These are phyloP conservation scores for Manis crassicaudata DNA, from an alignment of 2,797 vertebrate genomes.

Conservation along the genomic window DNA sequence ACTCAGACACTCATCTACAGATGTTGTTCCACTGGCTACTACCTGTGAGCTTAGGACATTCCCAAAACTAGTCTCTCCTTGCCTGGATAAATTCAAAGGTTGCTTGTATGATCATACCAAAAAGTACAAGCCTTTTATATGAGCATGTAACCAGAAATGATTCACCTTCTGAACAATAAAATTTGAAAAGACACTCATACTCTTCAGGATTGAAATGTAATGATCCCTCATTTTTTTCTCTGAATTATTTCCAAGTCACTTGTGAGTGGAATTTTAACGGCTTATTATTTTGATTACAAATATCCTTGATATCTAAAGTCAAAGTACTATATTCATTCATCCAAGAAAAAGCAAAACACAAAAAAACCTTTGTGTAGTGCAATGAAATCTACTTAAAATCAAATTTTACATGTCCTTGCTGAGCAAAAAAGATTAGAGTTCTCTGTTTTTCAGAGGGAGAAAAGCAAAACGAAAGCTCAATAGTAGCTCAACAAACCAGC, in stretches of 20 bases:
- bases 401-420: neutral
- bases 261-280: constrained; percentile 35
- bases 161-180: constrained; percentile 26
- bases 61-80: neutral
- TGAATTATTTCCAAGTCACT: constrained; percentile 11
- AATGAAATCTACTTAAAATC: constrained; percentile 22
- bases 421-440: neutral
- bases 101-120: neutral
- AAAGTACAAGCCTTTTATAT: constrained; percentile 1
- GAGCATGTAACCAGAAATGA: neutral
- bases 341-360: neutral
- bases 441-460: neutral
- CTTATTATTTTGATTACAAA: constrained; percentile 41
- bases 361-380: neutral
- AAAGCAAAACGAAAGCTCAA: constrained; percentile 14
- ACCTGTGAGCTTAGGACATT: neutral
- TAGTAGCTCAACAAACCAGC: neutral
- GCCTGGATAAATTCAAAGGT: neutral
- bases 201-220: constrained; percentile 29
- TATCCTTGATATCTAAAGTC: constrained; percentile 28
- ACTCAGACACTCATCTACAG: neutral
- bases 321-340: neutral
- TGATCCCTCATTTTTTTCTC: constrained; percentile 25
- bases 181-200: constrained; percentile 1
- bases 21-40: neutral